Base-by-base conservation (phyloP, 2,888 invertebrate genomes). In the Stegana nigrithorax region DNA sequence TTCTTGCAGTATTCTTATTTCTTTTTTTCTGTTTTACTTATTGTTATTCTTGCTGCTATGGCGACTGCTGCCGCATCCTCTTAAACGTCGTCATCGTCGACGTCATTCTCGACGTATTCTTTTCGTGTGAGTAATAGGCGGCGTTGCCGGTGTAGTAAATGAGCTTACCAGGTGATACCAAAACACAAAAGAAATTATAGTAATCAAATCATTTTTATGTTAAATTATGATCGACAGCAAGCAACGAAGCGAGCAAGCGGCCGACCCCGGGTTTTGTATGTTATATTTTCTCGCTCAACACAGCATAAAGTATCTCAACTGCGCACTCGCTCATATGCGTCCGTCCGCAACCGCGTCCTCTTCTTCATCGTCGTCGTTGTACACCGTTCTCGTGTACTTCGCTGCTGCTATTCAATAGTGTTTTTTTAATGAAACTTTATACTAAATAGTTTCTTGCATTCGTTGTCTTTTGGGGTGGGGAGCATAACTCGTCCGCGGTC, bases 51-150 rank as follows among this genome's bases (percentile, higher is more conserved):
- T n/a, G n/a, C n/a, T n/a, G n/a, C n/a, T n/a, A n/a, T 27, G 51
- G 7, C 26, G 51, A 5, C 25, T 27, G 8, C 47, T 14, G 8
- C 45, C 6, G n/a, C n/a, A 50, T 27, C 26, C 25, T 50, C 26
- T 14, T 42, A 2, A 44, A 14, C 44, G 17, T 44, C 44, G 17
- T 44, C 44, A 17, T 17, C 44, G 6, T 44, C 19, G 44, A 8
- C 44, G 6, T 8, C 27, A 53, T 53, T 55, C 17, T 23, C 50
- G 50, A 36, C 45, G 23, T n/a, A 14, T 36, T 45, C 64, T 67
- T 64, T 64, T 63, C 68, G 81, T 81, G 78, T 81, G 81, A 80
- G 81, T 81, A 81, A 81, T 81, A 81, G 75, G 80, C 78, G 80
- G 77, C 80, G 78, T 80, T 77, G 77, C 74, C 67, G 79, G 78